phyloP scores from a whole-genome alignment of 2,113 vertebrate genomes.

The Aegithalos caudatus region DNA sequence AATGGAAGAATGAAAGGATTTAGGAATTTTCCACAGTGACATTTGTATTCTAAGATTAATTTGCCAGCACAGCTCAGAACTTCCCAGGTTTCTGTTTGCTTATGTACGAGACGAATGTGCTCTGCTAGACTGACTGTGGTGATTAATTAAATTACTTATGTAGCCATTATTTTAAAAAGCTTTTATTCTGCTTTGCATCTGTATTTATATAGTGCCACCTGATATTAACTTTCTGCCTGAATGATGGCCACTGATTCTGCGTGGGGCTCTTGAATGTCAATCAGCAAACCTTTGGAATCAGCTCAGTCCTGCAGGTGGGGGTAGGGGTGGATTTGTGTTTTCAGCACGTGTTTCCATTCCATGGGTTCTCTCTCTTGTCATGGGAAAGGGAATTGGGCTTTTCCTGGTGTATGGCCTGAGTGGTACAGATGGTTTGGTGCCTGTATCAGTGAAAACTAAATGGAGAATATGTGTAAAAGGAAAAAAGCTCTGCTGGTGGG shows the following conservation, averaged over 20 bases:
- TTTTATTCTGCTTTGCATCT: neutral
- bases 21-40: constrained; percentile 35
- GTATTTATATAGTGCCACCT: constrained; percentile 3
- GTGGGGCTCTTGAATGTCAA: neutral
- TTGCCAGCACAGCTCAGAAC: neutral
- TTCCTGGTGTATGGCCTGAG: fast-evolving
- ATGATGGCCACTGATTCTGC: constrained; percentile 3
- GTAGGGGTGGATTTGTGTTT: fast-evolving
- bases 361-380: neutral
- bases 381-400: neutral
- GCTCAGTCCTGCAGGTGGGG: neutral
- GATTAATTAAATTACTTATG: constrained; percentile 64
- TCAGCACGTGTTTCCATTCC: neutral
- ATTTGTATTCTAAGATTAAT: constrained; percentile 54
- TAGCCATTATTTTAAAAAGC: neutral
- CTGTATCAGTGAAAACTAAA: neutral
- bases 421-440: neutral
- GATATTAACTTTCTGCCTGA: constrained; percentile 50
- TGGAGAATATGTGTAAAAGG: neutral
- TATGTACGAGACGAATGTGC: neutral
- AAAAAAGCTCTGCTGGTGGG: neutral
- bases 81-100: constrained; percentile 56
- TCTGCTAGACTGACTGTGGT: neutral
- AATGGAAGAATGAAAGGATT: constrained; percentile 14
- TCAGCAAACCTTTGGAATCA: neutral